Evolutionary conservation across 1,140 invertebrate genomes (phyloP), one percentile per base, ranked within the genome.

Genomic region (Euglossa dilemma): DNA sequence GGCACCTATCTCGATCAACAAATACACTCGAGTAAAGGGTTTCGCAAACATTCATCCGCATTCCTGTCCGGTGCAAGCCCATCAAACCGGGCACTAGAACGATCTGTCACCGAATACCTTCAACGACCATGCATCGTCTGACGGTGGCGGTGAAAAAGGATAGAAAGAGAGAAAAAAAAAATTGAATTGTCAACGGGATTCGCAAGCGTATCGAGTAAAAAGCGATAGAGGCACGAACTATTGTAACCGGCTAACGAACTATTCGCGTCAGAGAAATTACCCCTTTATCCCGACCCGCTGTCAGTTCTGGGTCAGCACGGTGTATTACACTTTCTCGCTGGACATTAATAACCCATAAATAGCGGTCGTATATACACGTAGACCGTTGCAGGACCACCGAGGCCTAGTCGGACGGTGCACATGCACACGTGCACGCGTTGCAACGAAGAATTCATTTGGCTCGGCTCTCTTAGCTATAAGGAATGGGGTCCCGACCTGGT

Each of bases 371-470:
- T 23, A 28, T 57, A 61, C 59, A 8, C 61, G 36, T 8, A 50
- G 25, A 67, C 52, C 54, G 50, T 25, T 14, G 63, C 59, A 50
- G 64, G 64, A 70, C 71, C 69, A 80, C n/a, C 71, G 70, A 18
- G 18, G 64, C 20, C 43, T 20, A 50, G 54, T 11, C 50, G 7
- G 2, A 14, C 36, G 47, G 28, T 23, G 18, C 47, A 57, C 57
- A 45, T 45, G 61, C 63, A 25, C 66, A 67, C 61, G 70, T 72
- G 59, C 83, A 76, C 78, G 74, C 56, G 76, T 81, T 80, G 70
- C 79, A 43, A 59, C 87, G 76, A 84, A 81, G 87, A 91, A 92
- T 92, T 92, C 88, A 91, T 91, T 92, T 91, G 89, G 84, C 89
- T 87, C 36, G 84, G 28, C 84, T 89, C 71, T 74, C 85, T 63